Evolutionary conservation across 2,797 vertebrate species (phyloP), one percentile per base, ranked within the genome.

Genomic region (Ataeniobius toweri): DNA sequence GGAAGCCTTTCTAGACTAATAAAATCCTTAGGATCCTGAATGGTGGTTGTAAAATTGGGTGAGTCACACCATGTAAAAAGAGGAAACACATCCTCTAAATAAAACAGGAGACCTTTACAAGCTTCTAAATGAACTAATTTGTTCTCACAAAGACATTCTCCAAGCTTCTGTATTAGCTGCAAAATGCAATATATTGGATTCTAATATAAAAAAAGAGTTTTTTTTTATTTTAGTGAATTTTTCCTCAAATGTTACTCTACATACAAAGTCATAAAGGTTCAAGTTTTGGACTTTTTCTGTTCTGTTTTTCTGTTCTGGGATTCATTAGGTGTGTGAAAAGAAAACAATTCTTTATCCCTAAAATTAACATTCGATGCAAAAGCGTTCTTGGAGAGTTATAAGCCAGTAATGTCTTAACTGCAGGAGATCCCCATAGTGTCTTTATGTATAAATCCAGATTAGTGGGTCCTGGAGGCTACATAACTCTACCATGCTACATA

Each of bases 11-110:
- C 68, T 76, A 67, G 65, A 77, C 67, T 50, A 56, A 80, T 73
- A 46, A 78, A 74, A 77, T 22, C 12, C 8, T 6, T 70, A 39
- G 20, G 53, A 74, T 73, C 22, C 51, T 70, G 53, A 84, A 71
- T 71, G 74, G 51, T 68, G 75, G 55, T 59, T 81, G 69, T 79
- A 84, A 22, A 74, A 76, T 55, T 26, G 2, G 65, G 26, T 89
- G 86, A 92, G 75, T 91, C 83, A 90, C 71, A 58, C 69, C 44
- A 44, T 68, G 68, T 71, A 8, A 69, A 82, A 77, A 72, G 71
- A 53, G 10, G 55, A n/a, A 82, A 76, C 58, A 70, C 72, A 71
- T 71, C 53, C 51, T 75, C 63, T 77, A 7, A 89, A 71, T 79
- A 71, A 71, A 65, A 36, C 48, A 46, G 41, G 56, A 59, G 39